A percentile compares a stretch with the other conserved stretches of the same genome.
Evolutionary conservation across 2,113 vertebrate species (phyloP).

Genomic region (Glaucidium brasilianum): DNA sequence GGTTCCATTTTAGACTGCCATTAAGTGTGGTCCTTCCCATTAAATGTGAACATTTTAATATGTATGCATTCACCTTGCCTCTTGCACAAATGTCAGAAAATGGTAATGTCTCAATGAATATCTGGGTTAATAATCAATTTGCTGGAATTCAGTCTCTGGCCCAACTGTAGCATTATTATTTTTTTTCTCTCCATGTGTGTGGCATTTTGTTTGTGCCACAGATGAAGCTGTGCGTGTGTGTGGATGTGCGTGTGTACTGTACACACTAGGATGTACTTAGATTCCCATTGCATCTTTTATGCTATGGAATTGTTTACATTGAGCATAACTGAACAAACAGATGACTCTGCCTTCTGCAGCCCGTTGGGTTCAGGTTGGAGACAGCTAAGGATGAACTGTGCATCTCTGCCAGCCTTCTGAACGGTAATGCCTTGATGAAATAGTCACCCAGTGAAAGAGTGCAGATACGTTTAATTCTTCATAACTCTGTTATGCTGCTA

Average conservation of each 20-base stretch:
- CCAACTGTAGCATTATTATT: slow-evolving; percentile 78
- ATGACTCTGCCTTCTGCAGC: slow-evolving; percentile 61
- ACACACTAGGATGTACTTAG: slow-evolving; percentile 69
- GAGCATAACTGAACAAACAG: slow-evolving; percentile 73
- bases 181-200: slow-evolving; percentile 43
- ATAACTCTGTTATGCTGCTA: slow-evolving; percentile 81
- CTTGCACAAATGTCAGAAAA: slow-evolving; percentile 83
- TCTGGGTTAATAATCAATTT: slow-evolving; percentile 74
- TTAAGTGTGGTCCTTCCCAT: slow-evolving; percentile 91
- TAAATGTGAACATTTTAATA: slow-evolving; percentile 92
- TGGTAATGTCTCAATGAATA: slow-evolving; percentile 72
- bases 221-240: slow-evolving; percentile 28
- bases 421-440: background rate
- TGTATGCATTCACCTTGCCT: slow-evolving; percentile 85
- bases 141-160: slow-evolving; percentile 77
- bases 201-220: slow-evolving; percentile 70
- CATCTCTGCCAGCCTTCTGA: slow-evolving; percentile 34
- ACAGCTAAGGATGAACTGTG: background rate
- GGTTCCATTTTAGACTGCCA: slow-evolving; percentile 87
- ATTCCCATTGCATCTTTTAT: slow-evolving; percentile 68
- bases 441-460: slow-evolving; percentile 45
- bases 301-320: slow-evolving; percentile 78
- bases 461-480: background rate
- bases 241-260: slow-evolving; percentile 40
- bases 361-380: slow-evolving; percentile 39